Base-by-base conservation (phyloP, 1,140 invertebrate species). In the Drosophila suzukii region DNA sequence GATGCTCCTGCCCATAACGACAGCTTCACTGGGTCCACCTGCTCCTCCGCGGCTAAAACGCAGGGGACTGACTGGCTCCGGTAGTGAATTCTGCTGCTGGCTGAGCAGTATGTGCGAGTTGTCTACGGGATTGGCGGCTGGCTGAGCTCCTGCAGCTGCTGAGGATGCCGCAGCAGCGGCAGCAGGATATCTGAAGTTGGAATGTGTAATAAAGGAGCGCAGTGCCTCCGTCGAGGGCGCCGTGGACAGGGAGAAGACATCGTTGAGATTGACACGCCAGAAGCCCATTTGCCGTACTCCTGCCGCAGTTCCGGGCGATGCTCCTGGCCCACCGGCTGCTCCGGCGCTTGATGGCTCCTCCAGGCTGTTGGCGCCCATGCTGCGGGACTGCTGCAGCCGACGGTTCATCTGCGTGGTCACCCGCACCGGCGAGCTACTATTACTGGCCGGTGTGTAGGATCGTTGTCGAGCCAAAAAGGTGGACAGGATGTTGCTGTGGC, bases 241-340 rank as follows among this genome's bases (percentile, higher is more conserved):
- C 32, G 85, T 81, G 7, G 85, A 90, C 3, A 90, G 56, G 8
- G 85, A 85, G 32, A 90, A 61, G 46, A 90, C 68, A 24, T 89
- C 81, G 47, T 90, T 89, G 0, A 89, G 44, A 54, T 90, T 90
- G 17, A 81, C 74, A 15, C 81, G 77, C 85, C 85, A 89, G 15
- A 83, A 84, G 10, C 77, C 84, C n/a, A 88, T 17, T 36, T 88
- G 82, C 15, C 83, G 58, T 24, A 81, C 75, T 10, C 47, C 60
- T 6, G 55, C 55, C 0, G 55, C 60, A 20, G 60, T 34, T 11
- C 46, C 59, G 0, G 74, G 56, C 4, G 78, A 75, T 34, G 62
- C 43, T 3, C 3, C 34, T 2, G 65, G 39, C 4, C 34, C 11
- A 43, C 57, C 15, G 10, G 17, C 59, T 38, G 36, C 60, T 4